Base-by-base conservation (phyloP, 2,797 vertebrate species). In the Rhabdomys pumilio region DNA sequence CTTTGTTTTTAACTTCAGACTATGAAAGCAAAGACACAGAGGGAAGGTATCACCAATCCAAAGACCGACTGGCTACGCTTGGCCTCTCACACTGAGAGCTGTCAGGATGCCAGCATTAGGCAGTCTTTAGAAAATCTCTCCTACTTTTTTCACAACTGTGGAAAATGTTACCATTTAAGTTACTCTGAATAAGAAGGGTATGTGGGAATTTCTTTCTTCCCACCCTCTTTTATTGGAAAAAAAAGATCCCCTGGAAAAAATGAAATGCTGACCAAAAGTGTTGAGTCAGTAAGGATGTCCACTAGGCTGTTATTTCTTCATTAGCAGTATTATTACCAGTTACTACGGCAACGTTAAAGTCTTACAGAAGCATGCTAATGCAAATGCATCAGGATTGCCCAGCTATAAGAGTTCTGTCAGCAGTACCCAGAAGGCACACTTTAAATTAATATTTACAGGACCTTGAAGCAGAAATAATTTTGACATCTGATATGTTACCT, bases 1-100 rank as follows among this genome's bases (percentile, higher is more conserved):
- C 99, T 98, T 99, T 99, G 97, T 98, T 98, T 96, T 99, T 99
- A 93, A 99, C 97, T 98, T 99, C 99, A 96, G 98, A 98, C 99
- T 99, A 98, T 1, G 75, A 89, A 90, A 79, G 79, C 15, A 83
- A 76, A 92, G 53, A 91, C 38, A 90, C 29, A 88, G 50, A 59
- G 95, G 93, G 97, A 95, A 73, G 95, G 6, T 6, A 76, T 55
- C 59, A 82, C 14, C 77, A 26, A 53, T 26, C 11, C 22, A 61
- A 65, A 80, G 89, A 41, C 0, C 3, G 12, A 84, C 31, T 6
- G 15, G 38, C 19, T 84, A 24, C 10, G 50, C 24, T 92, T 80
- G 34, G 19, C 65, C 72, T 73, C 90, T 69, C 50, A 63, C 34
- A 29, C 41, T 4, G 31, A 96, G 85, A 65, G 47, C 38, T 4